Evolutionary conservation across 2,888 invertebrate species (phyloP), one percentile per base, ranked within the genome.

Genomic region (Omphaloscelis lunosa): DNA sequence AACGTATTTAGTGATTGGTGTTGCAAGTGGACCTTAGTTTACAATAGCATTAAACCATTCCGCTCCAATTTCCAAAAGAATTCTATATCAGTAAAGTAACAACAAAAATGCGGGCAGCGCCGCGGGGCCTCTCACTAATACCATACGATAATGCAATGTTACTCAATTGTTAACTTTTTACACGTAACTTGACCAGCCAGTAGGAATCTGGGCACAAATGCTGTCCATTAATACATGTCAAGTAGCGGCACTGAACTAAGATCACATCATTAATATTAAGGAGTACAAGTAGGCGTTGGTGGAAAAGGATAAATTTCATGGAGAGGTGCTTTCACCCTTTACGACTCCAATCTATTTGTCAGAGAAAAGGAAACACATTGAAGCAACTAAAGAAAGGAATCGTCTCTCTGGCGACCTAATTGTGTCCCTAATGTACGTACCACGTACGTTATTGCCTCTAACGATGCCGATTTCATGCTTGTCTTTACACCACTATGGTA

Each of bases 221-320:
- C 90, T 79, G 89, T 91, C 92, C 96, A 96, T 96, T 96, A 95
- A 96, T 96, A 94, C 91, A 91, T 92, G 96, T 96, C 96, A 93
- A 92, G 93, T 89, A 92, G 93, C 91, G 90, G 93, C 94, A 95
- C 94, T 93, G 95, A 94, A 94, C 95, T 95, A 94, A 96, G 93
- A 95, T 96, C 95, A 94, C 95, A 95, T 96, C 96, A 96, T 96
- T 96, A 96, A 96, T 96, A 96, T 95, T 93, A 94, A 95, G 95
- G 91, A 92, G 93, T 93, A 92, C 93, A 91, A 92, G 96, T 93
- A 93, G 95, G 95, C 96, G 96, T 95, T 88, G 91, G 88, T 80
- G 88, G 92, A 92, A 94, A 93, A 93, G 94, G 95, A 95, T 95
- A 94, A 88, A 93, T 95, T 95, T 94, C 94, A 93, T 92, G 93